phyloP scores from a whole-genome alignment of 1,140 invertebrate species.

The Tetraneura akinire region DNA sequence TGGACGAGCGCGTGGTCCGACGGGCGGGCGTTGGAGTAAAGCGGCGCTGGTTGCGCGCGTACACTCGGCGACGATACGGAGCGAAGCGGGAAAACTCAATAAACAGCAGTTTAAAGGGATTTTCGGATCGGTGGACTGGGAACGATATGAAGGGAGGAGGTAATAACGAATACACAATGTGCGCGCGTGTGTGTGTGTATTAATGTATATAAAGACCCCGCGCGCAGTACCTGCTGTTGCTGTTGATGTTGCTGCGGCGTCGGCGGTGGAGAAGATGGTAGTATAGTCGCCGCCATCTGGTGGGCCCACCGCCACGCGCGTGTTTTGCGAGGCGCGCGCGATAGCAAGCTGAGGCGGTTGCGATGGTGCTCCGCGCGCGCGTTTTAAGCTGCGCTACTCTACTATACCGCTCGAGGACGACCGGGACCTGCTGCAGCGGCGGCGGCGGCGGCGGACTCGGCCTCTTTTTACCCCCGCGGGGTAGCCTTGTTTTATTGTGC shows the following conservation, averaged over 20 bases:
- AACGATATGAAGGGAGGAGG: not conserved
- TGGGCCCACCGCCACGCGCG: not conserved
- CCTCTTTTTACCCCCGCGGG: slow-evolving; percentile 13
- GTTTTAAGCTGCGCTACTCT: slow-evolving; percentile 11
- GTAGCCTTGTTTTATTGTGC: slow-evolving; percentile 8
- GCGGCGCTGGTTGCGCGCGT: not conserved
- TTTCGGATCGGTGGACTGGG: not conserved
- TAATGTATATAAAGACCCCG: not conserved
- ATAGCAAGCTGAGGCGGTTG: not conserved
- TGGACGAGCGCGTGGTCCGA: not conserved
- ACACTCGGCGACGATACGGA: slow-evolving; percentile 16
- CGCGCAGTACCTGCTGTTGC: not conserved
- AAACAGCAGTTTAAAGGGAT: slow-evolving; percentile 47
- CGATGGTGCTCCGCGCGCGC: slow-evolving; percentile 6
- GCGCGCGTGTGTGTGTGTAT: not conserved
- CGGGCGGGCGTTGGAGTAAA: not conserved
- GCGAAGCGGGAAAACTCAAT: slow-evolving; percentile 38
- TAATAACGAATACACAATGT: slow-evolving; percentile 43
- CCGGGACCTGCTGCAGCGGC: not conserved
- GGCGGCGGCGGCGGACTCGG: too few relatives aligned
- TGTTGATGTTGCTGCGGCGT: not conserved
- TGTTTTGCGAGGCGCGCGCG: not conserved
- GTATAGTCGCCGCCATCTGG: slow-evolving; percentile 30
- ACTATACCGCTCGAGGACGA: slow-evolving; percentile 4
- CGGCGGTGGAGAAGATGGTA: too few relatives aligned